These are phyloP conservation scores for Psococerastis gibbosa DNA, from an alignment of 2,888 invertebrate genomes.

Conservation along the genomic window DNA sequence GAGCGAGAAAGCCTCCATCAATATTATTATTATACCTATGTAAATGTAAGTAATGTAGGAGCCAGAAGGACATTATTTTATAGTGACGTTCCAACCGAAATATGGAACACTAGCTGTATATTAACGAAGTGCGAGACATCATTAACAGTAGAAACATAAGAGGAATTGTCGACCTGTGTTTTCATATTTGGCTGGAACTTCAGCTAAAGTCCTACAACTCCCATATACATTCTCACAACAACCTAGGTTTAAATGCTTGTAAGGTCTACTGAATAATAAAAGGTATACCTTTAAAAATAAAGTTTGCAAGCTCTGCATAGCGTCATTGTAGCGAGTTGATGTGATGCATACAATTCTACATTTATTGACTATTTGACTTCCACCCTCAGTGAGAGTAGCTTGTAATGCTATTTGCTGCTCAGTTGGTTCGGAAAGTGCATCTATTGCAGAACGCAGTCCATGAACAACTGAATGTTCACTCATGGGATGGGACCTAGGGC, in stretches of 20 bases:
- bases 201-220: too few relatives aligned
- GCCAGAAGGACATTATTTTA: too few relatives aligned
- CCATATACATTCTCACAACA: too few relatives aligned
- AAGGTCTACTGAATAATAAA: constrained; percentile 33
- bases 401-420: constrained; percentile 46
- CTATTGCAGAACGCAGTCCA: constrained; percentile 70
- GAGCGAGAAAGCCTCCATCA: too few relatives aligned
- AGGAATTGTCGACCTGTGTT: constrained; percentile 1
- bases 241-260: too few relatives aligned
- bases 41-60: too few relatives aligned
- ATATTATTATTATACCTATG: too few relatives aligned
- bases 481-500: constrained; percentile 10
- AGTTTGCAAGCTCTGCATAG: constrained; percentile 69
- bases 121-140: too few relatives aligned
- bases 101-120: constrained; percentile 16
- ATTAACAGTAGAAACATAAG: constrained; percentile 2
- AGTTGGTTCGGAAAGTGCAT: constrained; percentile 64
- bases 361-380: constrained; percentile 31
- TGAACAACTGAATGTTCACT: constrained; percentile 56
- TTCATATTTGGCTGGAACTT: too few relatives aligned
- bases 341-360: constrained; percentile 84
- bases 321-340: constrained; percentile 68
- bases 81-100: not conserved
- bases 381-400: constrained; percentile 29
- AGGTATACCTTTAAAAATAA: constrained; percentile 48